Percentiles rank a stretch among this genome's conserved stretches.
Evolutionary conservation across 2,113 vertebrate species (phyloP).

Genomic region (Otocyon megalotis): DNA sequence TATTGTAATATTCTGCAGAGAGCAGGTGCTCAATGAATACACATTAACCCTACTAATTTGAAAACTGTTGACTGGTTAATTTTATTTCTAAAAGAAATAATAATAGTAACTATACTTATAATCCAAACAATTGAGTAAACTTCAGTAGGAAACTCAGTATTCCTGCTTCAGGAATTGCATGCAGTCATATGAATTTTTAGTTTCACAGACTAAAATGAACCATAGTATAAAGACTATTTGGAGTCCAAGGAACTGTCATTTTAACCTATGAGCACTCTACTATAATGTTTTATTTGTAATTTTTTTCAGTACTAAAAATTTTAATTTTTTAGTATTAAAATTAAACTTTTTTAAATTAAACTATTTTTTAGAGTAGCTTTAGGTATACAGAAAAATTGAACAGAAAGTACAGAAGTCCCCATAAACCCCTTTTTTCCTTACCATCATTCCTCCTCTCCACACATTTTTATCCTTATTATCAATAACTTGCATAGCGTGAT

Average conservation of each 20-base stretch:
- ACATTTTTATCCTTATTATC: not conserved
- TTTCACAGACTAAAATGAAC: not conserved
- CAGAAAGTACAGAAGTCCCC: not conserved
- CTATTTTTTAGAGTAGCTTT: not conserved
- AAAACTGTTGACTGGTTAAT: conserved; percentile 13
- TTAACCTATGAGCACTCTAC: not conserved
- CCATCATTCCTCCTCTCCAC: not conserved
- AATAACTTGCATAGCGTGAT: not conserved
- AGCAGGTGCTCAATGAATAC: not conserved
- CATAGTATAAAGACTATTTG: not conserved
- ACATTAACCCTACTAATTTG: not conserved
- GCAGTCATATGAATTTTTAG: not conserved
- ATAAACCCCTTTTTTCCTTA: not conserved
- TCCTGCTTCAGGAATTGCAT: not conserved
- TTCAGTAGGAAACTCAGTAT: not conserved
- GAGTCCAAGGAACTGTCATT: not conserved
- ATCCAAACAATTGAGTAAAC: not conserved
- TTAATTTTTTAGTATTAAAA: not conserved
- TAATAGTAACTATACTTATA: not conserved
- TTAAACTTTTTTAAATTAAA: not conserved
- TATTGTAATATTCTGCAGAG: not conserved
- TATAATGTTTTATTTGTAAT: not conserved
- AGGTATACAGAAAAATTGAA: not conserved
- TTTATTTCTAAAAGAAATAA: not conserved
- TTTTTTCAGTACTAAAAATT: not conserved